Percentiles rank a stretch among this genome's conserved stretches.
phyloP scores from a whole-genome alignment of 2,113 vertebrate genomes.

The Callospermophilus lateralis region DNA sequence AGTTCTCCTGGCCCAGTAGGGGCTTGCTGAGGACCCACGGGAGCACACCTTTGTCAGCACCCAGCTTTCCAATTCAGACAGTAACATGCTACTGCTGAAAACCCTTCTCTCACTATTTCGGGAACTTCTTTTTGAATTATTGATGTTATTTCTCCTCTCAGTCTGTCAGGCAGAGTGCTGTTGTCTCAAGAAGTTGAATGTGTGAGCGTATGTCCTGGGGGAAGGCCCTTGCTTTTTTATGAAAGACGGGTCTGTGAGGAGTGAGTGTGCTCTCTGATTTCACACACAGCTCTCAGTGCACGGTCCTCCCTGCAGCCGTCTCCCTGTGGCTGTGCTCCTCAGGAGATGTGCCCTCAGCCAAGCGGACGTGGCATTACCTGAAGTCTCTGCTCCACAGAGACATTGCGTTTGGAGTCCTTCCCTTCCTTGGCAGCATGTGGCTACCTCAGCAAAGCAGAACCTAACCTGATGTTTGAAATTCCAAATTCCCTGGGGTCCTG shows the following conservation, averaged over 20 bases:
- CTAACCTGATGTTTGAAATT: too few relatives aligned
- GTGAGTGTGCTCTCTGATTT: accelerated
- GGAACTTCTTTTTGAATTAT: not conserved
- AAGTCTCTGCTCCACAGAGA: not conserved
- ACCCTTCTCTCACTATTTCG: not conserved
- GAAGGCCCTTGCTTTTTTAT: not conserved
- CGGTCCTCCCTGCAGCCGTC: accelerated
- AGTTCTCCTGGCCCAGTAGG: accelerated
- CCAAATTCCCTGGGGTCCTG: not conserved
- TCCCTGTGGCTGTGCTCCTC: accelerated
- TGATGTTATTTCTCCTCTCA: not conserved
- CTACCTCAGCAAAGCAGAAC: not conserved
- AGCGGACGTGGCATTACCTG: accelerated
- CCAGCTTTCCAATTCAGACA: too few relatives aligned
- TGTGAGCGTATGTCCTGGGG: accelerated
- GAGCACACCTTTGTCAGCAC: too few relatives aligned
- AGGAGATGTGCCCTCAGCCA: accelerated
- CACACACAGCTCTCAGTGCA: accelerated
- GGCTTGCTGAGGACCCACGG: not conserved
- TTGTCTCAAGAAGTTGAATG: not conserved
- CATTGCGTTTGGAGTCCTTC: not conserved
- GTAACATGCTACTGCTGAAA: accelerated
- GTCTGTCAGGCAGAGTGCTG: not conserved
- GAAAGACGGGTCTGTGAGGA: accelerated
- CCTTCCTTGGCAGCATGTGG: too few relatives aligned